A percentile compares a stretch with the other conserved stretches of the same genome.
phyloP scores from a whole-genome alignment of 2,113 vertebrate genomes.

The Triplophysa rosa region DNA sequence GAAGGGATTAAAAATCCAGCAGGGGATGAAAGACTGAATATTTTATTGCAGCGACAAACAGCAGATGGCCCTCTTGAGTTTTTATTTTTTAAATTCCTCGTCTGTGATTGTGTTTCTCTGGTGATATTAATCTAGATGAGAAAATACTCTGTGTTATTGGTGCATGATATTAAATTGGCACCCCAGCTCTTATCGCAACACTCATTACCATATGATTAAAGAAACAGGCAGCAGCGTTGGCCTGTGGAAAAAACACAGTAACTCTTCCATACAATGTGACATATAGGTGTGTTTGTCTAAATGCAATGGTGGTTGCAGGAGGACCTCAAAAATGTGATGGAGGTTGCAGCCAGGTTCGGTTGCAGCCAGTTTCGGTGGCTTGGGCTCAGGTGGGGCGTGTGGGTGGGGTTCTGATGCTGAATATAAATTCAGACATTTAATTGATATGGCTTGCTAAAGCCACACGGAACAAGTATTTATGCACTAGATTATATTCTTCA shows the following conservation, averaged over 20 bases:
- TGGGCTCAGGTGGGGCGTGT: not conserved
- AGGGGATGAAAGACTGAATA: slow-evolving; percentile 40
- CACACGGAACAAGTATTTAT: not conserved
- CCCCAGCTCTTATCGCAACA: slow-evolving; percentile 19
- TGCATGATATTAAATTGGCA: slow-evolving; percentile 42
- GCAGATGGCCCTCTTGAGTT: slow-evolving; percentile 99
- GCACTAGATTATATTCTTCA: not conserved
- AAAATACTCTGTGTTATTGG: slow-evolving; percentile 45
- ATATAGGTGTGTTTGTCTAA: not conserved
- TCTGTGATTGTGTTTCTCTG: slow-evolving; percentile 51
- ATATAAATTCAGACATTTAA: not conserved
- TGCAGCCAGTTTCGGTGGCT: not conserved
- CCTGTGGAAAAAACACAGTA: not conserved
- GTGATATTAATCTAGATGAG: slow-evolving; percentile 49
- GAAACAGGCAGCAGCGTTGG: slow-evolving; percentile 3
- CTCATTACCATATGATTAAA: slow-evolving; percentile 35
- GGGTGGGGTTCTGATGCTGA: not conserved
- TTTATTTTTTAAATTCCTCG: slow-evolving; percentile 74
- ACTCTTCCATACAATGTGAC: not conserved
- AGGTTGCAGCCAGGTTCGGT: too few species aligned
- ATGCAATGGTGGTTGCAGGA: not conserved
- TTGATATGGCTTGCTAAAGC: not conserved
- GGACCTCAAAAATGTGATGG: slow-evolving; percentile 1
- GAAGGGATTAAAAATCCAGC: slow-evolving; percentile 21
- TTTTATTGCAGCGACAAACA: slow-evolving; percentile 87